Evolutionary conservation across 2,888 invertebrate genomes (phyloP), one percentile per base, ranked within the genome.

Genomic region (Rhodophaea formosa): DNA sequence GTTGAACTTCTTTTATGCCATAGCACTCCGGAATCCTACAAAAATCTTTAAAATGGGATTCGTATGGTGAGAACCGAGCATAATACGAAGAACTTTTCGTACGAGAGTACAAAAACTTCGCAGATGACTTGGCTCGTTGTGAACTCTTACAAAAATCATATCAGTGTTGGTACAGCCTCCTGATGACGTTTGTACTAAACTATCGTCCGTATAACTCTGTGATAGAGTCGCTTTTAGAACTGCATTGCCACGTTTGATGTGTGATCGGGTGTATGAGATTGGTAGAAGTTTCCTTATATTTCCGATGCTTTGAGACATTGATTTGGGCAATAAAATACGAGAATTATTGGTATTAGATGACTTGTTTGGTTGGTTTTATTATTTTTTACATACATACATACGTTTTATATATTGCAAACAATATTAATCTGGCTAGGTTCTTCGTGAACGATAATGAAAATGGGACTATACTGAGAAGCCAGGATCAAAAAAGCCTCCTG

Each of bases 291-390:
- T 53, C 46, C 12, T 35, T 57, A 59, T 43, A 60, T 45, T 51
- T 51, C 16, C 32, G 30, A 12, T 6, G 51, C 51, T 8, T 6
- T 16, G 16, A 15, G 35, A 51, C 43, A 60, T 58, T 59, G 60
- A 68, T 59, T 59, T 60, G 39, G 45, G 42, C 43, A 61, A 57
- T 58, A 32, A 17, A 39, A 51, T 35, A 12, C 12, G 39, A 39
- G 16, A 3, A 16, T 12, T 35, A 51, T 51, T 35, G 35, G 12
- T 35, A 16, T 39, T 39, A 39, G 39, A 39, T n/a, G 39, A 39
- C 12, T 12, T 39, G 39, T 39, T 39, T n/a, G 39, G 10, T 39
- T n/a, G 39, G 12, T 12, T 12, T 6, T 10, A 12, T 39, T 10
- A 10, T 39, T 39, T 39, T 39, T 12, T 39, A 12, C 12, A 12